Conservation (phyloP, 2,888 invertebrate genomes). For the Limenitis camilla region DNA sequence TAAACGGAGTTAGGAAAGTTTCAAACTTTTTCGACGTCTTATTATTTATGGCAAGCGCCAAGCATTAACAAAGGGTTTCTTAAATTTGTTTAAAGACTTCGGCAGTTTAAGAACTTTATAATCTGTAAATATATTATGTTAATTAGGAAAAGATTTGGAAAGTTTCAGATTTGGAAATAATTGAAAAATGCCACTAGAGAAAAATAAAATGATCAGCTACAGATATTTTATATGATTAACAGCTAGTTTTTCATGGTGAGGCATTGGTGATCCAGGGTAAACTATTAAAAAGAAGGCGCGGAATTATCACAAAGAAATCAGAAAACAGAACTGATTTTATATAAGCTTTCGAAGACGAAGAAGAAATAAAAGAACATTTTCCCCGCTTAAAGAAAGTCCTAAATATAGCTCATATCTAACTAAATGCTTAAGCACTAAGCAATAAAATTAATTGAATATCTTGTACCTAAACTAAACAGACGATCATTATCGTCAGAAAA, state of each 20-base stretch:
- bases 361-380: background rate
- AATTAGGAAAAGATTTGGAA: background rate
- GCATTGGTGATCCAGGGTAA: no score
- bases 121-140: constrained; percentile 4
- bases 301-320: no score
- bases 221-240: no score
- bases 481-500: no score
- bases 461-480: no score
- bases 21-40: constrained; percentile 15
- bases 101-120: constrained; percentile 9
- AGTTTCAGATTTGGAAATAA: no score
- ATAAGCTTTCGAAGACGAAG: background rate
- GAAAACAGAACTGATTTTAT: no score
- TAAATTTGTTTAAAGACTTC: constrained; percentile 8
- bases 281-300: no score
- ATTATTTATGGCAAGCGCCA: constrained; percentile 16
- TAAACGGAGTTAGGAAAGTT: background rate
- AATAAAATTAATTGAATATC: background rate
- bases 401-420: background rate
- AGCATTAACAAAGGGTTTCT: constrained; percentile 16
- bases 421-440: background rate
- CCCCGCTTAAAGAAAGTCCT: background rate
- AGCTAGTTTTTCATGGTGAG: no score
- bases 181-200: no score
- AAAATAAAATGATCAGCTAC: no score